phyloP scores from a whole-genome alignment of 2,797 vertebrate species.

The Lophotriccus pileatus region DNA sequence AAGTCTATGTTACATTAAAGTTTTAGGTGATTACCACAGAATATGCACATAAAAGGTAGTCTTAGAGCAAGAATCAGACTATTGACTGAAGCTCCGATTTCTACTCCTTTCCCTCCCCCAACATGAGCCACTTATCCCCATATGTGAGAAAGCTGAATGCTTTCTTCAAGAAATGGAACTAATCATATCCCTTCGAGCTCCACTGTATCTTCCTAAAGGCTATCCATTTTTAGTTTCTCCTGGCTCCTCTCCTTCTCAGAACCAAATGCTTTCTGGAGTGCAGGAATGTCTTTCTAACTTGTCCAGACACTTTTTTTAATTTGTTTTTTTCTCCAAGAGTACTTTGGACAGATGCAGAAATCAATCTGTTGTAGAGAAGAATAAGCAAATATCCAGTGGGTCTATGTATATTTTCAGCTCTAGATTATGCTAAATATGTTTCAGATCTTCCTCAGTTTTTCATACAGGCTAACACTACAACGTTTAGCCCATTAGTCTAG shows the following conservation, averaged over 20 bases:
- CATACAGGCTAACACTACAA: background rate
- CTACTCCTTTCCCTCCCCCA: background rate
- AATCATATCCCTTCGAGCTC: background rate
- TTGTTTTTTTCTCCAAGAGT: background rate
- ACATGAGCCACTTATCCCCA: background rate
- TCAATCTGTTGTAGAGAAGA: background rate
- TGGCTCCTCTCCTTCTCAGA: background rate
- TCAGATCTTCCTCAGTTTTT: background rate
- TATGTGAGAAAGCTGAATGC: constrained; percentile 17
- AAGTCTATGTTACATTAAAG: constrained; percentile 36
- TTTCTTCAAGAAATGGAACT: background rate
- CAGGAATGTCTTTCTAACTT: constrained; percentile 24
- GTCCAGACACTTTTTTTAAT: background rate
- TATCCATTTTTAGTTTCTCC: background rate
- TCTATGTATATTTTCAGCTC: background rate
- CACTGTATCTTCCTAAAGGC: background rate
- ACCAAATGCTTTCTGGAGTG: background rate
- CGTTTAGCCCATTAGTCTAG: background rate
- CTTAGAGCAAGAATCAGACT: constrained; percentile 23
- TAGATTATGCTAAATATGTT: background rate
- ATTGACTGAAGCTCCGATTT: constrained; percentile 11
- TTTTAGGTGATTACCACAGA: constrained; percentile 53
- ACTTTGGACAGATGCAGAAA: background rate
- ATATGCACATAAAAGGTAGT: constrained; percentile 29
- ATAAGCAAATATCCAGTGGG: background rate